These are phyloP conservation scores for Todiramphus chloris DNA, from an alignment of 2,113 vertebrate species.

Conservation along the genomic window DNA sequence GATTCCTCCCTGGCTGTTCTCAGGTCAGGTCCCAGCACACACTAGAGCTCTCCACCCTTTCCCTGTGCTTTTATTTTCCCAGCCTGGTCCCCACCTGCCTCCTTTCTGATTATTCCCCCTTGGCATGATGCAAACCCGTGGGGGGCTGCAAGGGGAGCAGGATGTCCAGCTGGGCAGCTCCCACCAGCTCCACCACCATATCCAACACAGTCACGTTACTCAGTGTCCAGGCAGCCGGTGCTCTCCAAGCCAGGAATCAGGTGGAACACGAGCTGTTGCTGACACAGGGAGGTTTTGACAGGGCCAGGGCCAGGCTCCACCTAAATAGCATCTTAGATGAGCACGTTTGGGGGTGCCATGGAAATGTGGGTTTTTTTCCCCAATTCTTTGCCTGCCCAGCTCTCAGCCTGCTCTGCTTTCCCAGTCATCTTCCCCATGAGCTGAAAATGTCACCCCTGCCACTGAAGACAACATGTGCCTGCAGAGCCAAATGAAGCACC, in stretches of 20 bases:
- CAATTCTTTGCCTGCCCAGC: neutral
- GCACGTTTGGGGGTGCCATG: neutral
- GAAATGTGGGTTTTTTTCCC: neutral
- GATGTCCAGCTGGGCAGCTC: neutral
- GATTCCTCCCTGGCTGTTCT: neutral
- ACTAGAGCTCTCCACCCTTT: neutral
- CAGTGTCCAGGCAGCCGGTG: neutral
- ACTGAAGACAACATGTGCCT: neutral
- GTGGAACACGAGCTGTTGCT: neutral
- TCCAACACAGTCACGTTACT: neutral
- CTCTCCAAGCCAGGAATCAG: neutral
- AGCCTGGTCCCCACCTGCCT: neutral
- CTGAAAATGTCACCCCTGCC: neutral
- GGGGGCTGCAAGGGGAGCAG: neutral
- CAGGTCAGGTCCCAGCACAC: neutral
- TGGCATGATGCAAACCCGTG: accelerated
- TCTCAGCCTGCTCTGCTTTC: neutral
- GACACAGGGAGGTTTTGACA: accelerated
- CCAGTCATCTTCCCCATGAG: neutral
- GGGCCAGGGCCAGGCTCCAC: accelerated
- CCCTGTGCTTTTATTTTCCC: neutral
- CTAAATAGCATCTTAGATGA: neutral
- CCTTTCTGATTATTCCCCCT: neutral
- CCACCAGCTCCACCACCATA: neutral
- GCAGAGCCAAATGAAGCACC: neutral